Evolutionary conservation across 2,888 invertebrate species (phyloP).

Genomic region (Cylindroiulus punctatus): DNA sequence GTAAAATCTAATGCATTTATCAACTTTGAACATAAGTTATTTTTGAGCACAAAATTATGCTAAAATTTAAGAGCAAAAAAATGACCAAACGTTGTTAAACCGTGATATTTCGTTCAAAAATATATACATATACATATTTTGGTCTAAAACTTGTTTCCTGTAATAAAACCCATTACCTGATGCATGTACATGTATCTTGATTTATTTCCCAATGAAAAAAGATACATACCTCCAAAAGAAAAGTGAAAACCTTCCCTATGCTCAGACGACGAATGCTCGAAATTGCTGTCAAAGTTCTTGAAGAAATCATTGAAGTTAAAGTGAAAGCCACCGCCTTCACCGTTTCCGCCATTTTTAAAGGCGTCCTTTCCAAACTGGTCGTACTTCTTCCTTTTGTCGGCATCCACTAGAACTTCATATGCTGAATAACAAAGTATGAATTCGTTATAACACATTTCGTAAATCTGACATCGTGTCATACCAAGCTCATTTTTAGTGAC

Average conservation of each 20-base stretch:
- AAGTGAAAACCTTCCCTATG: constrained; percentile 59
- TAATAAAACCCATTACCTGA: background rate
- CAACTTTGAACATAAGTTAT: too few relatives aligned
- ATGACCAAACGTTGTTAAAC: too few relatives aligned
- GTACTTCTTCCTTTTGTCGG: constrained; percentile 66
- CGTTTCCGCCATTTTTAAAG: constrained; percentile 61
- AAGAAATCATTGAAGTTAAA: constrained; percentile 67
- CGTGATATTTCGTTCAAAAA: too few relatives aligned
- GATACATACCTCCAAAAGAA: constrained; percentile 59
- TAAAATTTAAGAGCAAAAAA: too few relatives aligned
- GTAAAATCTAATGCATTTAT: too few relatives aligned
- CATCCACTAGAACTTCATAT: constrained; percentile 68
- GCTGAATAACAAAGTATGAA: constrained; percentile 62
- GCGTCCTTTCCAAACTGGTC: constrained; percentile 67
- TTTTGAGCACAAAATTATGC: too few relatives aligned
- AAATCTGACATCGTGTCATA: background rate
- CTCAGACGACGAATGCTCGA: constrained; percentile 58
- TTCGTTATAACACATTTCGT: background rate
- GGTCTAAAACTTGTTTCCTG: too few relatives aligned
- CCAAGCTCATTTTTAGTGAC: background rate
- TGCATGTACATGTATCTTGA: too few relatives aligned
- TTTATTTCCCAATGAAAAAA: background rate
- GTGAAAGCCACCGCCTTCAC: constrained; percentile 62
- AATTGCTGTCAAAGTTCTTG: constrained; percentile 63
- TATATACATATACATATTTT: too few relatives aligned